phyloP scores from a whole-genome alignment of 2,797 vertebrate genomes.

The Muscicapa comitata region DNA sequence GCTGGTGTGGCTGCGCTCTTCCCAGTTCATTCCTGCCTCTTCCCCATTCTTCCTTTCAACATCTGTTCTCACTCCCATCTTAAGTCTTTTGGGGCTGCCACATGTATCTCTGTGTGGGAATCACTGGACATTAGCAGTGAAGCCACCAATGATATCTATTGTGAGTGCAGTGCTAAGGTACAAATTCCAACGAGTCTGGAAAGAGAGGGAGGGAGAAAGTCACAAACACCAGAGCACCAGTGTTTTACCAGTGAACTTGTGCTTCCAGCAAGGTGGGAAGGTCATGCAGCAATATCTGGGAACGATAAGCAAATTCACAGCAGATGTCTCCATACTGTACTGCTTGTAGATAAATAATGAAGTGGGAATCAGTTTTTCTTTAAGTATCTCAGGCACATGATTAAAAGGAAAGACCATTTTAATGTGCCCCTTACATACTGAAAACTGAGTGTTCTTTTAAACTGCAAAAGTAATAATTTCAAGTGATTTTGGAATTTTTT shows the following conservation, averaged over 20 bases:
- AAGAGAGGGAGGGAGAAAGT: not conserved
- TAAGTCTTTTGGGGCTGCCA: not conserved
- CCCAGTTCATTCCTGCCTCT: not conserved
- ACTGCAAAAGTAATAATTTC: not conserved
- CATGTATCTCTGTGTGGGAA: not conserved
- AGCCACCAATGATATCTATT: not conserved
- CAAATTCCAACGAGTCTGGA: not conserved
- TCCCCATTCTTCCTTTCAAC: not conserved
- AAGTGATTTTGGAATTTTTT: not conserved
- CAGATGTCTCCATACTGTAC: not conserved
- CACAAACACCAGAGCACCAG: not conserved
- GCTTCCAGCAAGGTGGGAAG: not conserved
- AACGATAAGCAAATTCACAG: not conserved
- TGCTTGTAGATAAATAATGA: not conserved
- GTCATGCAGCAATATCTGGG: fast-evolving
- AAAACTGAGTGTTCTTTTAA: not conserved
- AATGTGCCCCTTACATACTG: not conserved
- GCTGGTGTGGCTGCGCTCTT: fast-evolving
- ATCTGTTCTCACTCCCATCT: not conserved
- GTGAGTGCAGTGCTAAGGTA: not conserved
- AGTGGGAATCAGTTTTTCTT: not conserved
- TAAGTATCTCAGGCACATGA: not conserved
- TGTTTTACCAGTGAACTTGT: not conserved
- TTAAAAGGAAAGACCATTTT: not conserved
- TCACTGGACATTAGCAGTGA: not conserved